Evolutionary conservation across 2,797 vertebrate species (phyloP).

Genomic region (Myioborus melanocephalus): DNA sequence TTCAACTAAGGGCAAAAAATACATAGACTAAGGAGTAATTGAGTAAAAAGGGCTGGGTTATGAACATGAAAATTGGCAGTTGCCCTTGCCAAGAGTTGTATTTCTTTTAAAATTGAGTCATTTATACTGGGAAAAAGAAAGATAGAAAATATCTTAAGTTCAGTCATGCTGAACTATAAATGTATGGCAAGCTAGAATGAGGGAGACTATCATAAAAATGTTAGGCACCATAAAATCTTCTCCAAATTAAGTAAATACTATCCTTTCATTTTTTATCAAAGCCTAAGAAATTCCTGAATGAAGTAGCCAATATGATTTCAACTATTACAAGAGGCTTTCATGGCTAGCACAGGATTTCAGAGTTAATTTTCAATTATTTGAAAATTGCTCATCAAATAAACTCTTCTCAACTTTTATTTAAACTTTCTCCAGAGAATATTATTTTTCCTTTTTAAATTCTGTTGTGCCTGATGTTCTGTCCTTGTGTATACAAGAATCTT

Average conservation of each 20-base stretch:
- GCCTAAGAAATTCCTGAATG: not conserved
- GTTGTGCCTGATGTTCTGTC: not conserved
- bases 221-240: not conserved
- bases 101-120: not conserved
- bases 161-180: not conserved
- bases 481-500: not conserved
- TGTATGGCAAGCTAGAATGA: not conserved
- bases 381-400: conserved; percentile 11
- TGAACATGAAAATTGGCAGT: not conserved
- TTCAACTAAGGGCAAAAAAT: not conserved
- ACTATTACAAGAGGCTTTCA: not conserved
- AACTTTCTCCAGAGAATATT: not conserved
- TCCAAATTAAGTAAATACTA: not conserved
- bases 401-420: not conserved
- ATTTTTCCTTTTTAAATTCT: not conserved
- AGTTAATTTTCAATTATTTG: not conserved
- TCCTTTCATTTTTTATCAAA: not conserved
- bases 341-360: not conserved
- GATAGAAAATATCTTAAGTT: not conserved
- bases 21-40: not conserved
- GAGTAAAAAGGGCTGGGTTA: not conserved
- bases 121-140: not conserved
- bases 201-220: not conserved
- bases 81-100: not conserved
- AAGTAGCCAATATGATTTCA: not conserved